Evolutionary conservation across 23 tunicate species (phyloP), one percentile per base, ranked within the genome.

Genomic region (Clavelina lepadiformis): DNA sequence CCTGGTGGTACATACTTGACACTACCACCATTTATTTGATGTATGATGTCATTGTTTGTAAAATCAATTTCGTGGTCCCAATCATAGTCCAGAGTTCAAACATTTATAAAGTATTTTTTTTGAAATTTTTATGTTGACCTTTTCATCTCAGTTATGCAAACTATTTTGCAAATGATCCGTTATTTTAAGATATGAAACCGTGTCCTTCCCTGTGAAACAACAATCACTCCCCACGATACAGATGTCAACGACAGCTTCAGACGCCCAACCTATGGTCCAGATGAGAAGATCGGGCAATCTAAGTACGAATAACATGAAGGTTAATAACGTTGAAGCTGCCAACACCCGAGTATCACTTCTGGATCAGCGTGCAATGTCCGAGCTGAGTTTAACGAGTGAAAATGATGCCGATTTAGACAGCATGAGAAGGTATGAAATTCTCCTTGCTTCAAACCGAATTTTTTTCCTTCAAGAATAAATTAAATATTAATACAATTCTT

Each of bases 381-480:
- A 78, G 27, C 21, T 78, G 27, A 86, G 95, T 44, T 34, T 86
- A 38, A 33, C 75, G 21, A 86, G 83, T 55, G 95, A 86, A 6
- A 77, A 69, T 35, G 95, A 86, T 25, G 71, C 47, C 0, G 95
- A 86, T 55, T 33, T 27, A 7, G 95, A 86, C 23, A 86, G 95
- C 55, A 32, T 86, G 77, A 78, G 80, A 78, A 86, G 95, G 95
- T 86, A 66, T 59, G 35, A 0, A 24, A n/a, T n/a, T n/a, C n/a
- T n/a, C n/a, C n/a, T n/a, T n/a, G n/a, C n/a, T n/a, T n/a, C n/a
- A n/a, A n/a, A n/a, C n/a, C n/a, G n/a, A n/a, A n/a, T n/a, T n/a
- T n/a, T n/a, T n/a, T n/a, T n/a, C n/a, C n/a, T n/a, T n/a, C n/a
- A n/a, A n/a, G n/a, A n/a, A n/a, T n/a, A n/a, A n/a, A n/a, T n/a